A percentile compares a stretch with the other conserved stretches of the same genome.
phyloP scores from a whole-genome alignment of 2,113 vertebrate genomes.

The Muntiacus reevesi region DNA sequence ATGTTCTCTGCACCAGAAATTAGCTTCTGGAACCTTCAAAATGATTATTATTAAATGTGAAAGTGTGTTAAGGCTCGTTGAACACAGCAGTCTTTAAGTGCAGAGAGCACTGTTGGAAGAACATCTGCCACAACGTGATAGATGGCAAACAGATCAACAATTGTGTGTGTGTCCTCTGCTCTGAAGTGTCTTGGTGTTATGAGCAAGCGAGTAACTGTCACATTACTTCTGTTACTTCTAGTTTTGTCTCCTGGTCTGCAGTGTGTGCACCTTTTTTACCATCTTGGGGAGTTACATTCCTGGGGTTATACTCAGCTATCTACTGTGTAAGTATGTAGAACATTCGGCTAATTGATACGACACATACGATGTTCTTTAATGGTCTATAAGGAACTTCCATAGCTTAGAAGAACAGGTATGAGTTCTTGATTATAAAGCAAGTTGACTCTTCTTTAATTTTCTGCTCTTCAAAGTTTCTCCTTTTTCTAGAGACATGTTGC shows the following conservation, averaged over 20 bases:
- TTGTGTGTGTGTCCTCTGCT: neutral
- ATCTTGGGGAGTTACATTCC: slow-evolving; percentile 97
- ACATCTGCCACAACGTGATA: neutral
- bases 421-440: neutral
- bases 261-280: slow-evolving; percentile 94
- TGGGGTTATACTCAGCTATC: slow-evolving; percentile 94
- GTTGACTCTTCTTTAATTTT: neutral
- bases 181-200: neutral
- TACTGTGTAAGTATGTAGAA: slow-evolving; percentile 88
- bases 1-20: neutral
- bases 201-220: slow-evolving; percentile 40
- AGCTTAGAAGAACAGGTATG: neutral
- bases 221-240: slow-evolving; percentile 77
- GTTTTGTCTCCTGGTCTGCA: slow-evolving; percentile 98
- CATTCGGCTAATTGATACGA: neutral
- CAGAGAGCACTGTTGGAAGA: neutral
- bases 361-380: neutral
- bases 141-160: neutral
- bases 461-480: neutral
- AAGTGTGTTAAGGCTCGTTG: neutral
- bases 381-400: neutral
- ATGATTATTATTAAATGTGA: neutral
- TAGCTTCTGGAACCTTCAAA: neutral
- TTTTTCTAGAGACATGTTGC: neutral
- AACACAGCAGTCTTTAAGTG: neutral